Base-by-base conservation (phyloP, 2,888 invertebrate genomes). In the Philonicus albiceps region DNA sequence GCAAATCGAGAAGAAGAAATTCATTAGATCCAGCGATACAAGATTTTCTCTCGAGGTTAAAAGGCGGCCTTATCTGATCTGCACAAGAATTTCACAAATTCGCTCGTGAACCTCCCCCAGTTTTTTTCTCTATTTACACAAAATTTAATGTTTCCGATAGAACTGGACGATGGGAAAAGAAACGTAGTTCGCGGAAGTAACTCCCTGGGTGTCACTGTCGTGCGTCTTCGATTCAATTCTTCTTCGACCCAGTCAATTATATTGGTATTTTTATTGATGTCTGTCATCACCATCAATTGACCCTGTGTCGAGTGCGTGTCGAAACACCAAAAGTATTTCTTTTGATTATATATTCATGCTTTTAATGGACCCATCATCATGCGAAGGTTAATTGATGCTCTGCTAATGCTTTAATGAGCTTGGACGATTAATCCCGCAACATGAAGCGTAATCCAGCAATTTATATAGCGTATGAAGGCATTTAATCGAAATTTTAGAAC, bases 1-100 rank as follows among this genome's bases (percentile, higher is more conserved):
- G 84, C 76, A 87, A 80, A 87, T 81, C 85, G 37, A 74, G 78
- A 87, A 86, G 86, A 86, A 80, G 64, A 78, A 19, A 81, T 49
- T 86, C 80, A 87, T 73, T 30, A 74, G 30, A 83, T 31, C 37
- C 16, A 55, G 8, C 53, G 31, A 81, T 30, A 81, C 73, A 84
- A 84, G 16, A 73, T 73, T 84, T 73, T 73, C 84, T 84, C 72
- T 72, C 16, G 84, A 84, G 84, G 73, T 84, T 84, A 84, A 84
- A 64, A 49, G 73, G 84, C 40, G 72, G 31, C 22, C 84, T 83
- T 86, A 74, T 37, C 53, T 55, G 85, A 85, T 74, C 43, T 37
- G 85, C 64, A 55, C 55, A 81, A 81, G 81, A 81, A 81, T 85
- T 85, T 76, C 55, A 16, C 64, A 64, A 40, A 73, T 85, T 85